Base-by-base conservation (phyloP, 2,888 invertebrate genomes). In the Acrocyrtus sp. region DNA sequence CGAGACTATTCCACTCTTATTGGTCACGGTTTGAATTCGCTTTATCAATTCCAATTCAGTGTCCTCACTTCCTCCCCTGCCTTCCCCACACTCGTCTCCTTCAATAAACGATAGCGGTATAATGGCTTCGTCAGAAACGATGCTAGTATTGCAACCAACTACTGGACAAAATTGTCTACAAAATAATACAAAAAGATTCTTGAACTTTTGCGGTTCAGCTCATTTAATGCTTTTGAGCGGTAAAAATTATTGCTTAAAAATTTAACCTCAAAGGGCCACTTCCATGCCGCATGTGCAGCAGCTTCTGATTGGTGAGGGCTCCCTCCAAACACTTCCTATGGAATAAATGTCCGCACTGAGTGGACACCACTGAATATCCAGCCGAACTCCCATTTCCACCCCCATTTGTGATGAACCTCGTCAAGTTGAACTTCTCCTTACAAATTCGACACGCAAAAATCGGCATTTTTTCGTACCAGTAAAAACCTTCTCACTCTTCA, bases 251-350 rank as follows among this genome's bases (percentile, higher is more conserved):
- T 29, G 4, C 24, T 19, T 15, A 29, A 17, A 34, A 48, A n/a
- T 12, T 53, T 62, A n/a, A 74, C 77, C 66, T 54, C 6, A 74
- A 50, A 24, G 77, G 74, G 21, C 77, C 77, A 24, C 57, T 60
- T 21, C 77, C 77, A 53, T 72, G 39, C 26, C 27, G 26, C 1
- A 68, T 68, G 47, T 76, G 76, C 1, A 65, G 47, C 41, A 77
- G 45, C 34, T 74, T 77, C 27, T 74, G 74, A 57, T 77, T 72
- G 4, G 77, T 77, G 0, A 77, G 22, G 2, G 74, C 74, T 8
- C 60, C 74, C 21, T 77, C 77, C 29, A 77, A 66, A 29, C 77
- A 77, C 27, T 77, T 74, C 21, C 10, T 19, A 26, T 77, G 77
- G 54, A 74, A 77, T 8, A 77, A 51, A 54, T 77, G 77, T 1